Base-by-base conservation (phyloP, 2,888 invertebrate genomes). In the Peribatodes rhomboidaria region DNA sequence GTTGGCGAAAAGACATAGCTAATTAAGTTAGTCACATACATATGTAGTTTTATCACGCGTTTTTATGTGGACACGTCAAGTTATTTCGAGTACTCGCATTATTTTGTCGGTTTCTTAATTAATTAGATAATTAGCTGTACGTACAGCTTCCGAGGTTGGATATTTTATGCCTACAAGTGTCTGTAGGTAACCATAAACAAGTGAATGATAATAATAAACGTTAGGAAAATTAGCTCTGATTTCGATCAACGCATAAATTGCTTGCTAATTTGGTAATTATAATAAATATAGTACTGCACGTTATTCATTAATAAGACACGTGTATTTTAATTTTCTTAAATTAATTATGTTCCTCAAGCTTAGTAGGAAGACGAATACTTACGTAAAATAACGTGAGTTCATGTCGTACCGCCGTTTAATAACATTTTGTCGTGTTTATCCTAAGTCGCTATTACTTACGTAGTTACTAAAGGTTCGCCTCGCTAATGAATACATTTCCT, bases 401-500 rank as follows among this genome's bases (percentile, higher is more conserved):
- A 31, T 31, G 35, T 50, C 7, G 33, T 50, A 33, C 33, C 16
- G 50, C 35, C 13, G 54, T 13, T 41, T 55, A 55, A 55, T 44
- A 44, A 55, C 44, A 44, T 55, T 44, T 55, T 44, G 44, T 55
- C 35, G 55, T 55, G 55, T 55, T 35, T 55, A 55, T 44, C 55
- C 55, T 57, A 47, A 57, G 47, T 46, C 39, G 46, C 46, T 57
- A 57, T 58, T 58, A 46, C 46, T 57, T 44, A 22, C n/a, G 16
- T 20, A 37, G 41, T 52, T 33, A 16, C 47, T 57, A 58, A 44
- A 47, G 31, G 46, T 49, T 63, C 49, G 42, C 49, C 16, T 54
- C 41, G 41, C 42, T 59, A 64, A 64, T 64, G 58, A 64, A 59
- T 50, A 65, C 59, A 65, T 65, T 59, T 65, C 64, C 59, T 49